Base-by-base conservation (phyloP, 1,140 invertebrate species). In the Zaprionus ghesquierei region DNA sequence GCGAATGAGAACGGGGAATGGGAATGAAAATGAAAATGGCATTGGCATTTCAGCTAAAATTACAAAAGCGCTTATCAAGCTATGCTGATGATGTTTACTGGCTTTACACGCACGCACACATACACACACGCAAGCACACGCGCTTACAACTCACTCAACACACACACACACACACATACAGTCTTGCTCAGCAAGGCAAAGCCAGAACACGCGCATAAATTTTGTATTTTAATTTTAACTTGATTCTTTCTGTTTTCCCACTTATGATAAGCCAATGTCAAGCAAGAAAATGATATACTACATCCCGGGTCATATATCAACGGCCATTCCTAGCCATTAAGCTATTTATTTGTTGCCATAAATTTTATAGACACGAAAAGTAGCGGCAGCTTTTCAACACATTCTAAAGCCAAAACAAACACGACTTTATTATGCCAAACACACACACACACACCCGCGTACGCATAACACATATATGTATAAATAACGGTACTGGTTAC, bases 211-310 rank as follows among this genome's bases (percentile, higher is more conserved):
- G 63, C 69, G 69, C 63, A 72, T 68, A 54, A 13, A 18, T 53
- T 49, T 68, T 31, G 15, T 33, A 41, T 41, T 41, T 41, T 15
- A 8, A 41, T 23, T 44, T 56, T 35, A 10, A 3, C 8, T 54
- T 53, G 51, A 41, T 13, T 53, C 53, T 65, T 65, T 59, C 58
- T 77, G 68, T 86, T 75, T 81, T 86, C 38, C 49, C 70, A 73
- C 73, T 82, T 89, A 15, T 41, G 82, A 87, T 87, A 89, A 89
- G 82, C 79, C 70, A 81, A 82, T 87, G 82, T 81, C 81, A 78
- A 78, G 75, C 81, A 75, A 71, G 75, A 60, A 65, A 62, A 33
- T 46, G 41, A 46, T 46, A 46, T 46, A 66, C 69, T 38, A 77
- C 69, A 77, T 55, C 18, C 3, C 18, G 41, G 41, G 9, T 41